phyloP scores from a whole-genome alignment of 1,140 invertebrate species.

The Papilio glaucus region DNA sequence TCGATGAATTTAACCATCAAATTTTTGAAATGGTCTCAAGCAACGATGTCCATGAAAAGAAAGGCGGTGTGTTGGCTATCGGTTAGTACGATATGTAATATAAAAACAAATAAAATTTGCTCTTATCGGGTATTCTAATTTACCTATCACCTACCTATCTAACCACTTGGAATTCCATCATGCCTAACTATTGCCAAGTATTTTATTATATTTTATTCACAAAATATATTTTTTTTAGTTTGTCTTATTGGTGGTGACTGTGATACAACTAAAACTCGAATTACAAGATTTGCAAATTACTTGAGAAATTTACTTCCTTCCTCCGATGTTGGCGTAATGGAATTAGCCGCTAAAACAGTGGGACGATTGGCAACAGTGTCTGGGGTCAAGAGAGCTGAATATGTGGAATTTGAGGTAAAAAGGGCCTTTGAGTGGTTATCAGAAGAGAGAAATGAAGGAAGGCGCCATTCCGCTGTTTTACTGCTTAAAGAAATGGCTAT shows the following conservation, averaged over 20 bases:
- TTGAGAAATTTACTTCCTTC: conserved; percentile 95
- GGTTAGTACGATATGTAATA: conserved; percentile 84
- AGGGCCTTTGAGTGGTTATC: conserved; percentile 96
- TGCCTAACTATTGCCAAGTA: no score
- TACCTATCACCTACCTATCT: no score
- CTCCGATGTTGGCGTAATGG: conserved; percentile 96
- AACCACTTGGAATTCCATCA: no score
- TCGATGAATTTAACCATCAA: conserved; percentile 97
- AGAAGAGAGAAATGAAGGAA: conserved; percentile 94
- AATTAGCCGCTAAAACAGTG: conserved; percentile 97
- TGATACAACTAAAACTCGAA: conserved; percentile 94
- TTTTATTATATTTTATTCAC: neutral
- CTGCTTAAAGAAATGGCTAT: conserved; percentile 96
- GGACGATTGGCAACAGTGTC: conserved; percentile 95
- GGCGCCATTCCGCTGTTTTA: conserved; percentile 95
- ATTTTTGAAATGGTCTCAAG: conserved; percentile 98
- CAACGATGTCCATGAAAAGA: conserved; percentile 96
- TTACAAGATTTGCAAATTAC: conserved; percentile 96
- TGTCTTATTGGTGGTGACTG: conserved; percentile 96
- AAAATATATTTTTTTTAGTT: conserved; percentile 84
- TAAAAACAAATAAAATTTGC: neutral
- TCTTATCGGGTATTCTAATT: no score
- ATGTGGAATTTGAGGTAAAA: conserved; percentile 97
- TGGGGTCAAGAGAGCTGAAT: conserved; percentile 96
- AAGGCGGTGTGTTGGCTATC: conserved; percentile 97